Conservation (phyloP, 2,888 invertebrate genomes). For the Ceramica pisi region DNA sequence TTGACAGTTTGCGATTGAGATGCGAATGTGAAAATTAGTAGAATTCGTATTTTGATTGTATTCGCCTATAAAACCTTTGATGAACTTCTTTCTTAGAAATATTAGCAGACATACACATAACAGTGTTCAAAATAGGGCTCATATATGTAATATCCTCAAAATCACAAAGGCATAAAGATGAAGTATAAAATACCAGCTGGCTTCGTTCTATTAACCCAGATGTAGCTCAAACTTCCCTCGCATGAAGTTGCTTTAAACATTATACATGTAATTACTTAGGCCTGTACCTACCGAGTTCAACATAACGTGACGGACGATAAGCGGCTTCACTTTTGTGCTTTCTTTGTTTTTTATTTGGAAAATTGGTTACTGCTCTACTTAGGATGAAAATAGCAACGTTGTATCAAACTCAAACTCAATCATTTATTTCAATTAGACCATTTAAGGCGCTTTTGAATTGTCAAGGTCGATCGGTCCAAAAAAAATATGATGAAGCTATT, state of each 20-base stretch:
- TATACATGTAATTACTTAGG: conserved; percentile 56
- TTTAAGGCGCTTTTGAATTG: too few relatives aligned
- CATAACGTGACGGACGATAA: conserved; percentile 43
- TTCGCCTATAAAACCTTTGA: too few relatives aligned
- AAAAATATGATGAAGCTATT: too few relatives aligned
- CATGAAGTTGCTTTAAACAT: conserved; percentile 36
- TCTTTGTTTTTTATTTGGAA: conserved; percentile 42
- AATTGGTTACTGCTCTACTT: conserved; percentile 41
- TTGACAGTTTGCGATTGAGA: too few relatives aligned
- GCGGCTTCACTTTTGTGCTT: conserved; percentile 21
- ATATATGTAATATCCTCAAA: neutral
- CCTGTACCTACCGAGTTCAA: conserved; percentile 22
- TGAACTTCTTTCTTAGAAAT: too few relatives aligned
- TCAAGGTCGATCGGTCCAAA: too few relatives aligned
- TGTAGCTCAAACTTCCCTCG: conserved; percentile 41
- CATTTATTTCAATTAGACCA: too few relatives aligned
- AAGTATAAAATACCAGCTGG: conserved; percentile 22
- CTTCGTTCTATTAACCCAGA: conserved; percentile 47
- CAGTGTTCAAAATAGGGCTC: neutral
- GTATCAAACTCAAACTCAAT: too few relatives aligned
- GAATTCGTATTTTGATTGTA: too few relatives aligned
- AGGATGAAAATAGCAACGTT: conserved; percentile 2
- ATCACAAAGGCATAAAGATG: conserved; percentile 18
- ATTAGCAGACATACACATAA: too few relatives aligned
- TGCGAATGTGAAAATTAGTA: too few relatives aligned